A percentile compares a stretch with the other conserved stretches of the same genome.
Evolutionary conservation across 2,113 vertebrate genomes (phyloP).

Genomic region (Labeo catla): DNA sequence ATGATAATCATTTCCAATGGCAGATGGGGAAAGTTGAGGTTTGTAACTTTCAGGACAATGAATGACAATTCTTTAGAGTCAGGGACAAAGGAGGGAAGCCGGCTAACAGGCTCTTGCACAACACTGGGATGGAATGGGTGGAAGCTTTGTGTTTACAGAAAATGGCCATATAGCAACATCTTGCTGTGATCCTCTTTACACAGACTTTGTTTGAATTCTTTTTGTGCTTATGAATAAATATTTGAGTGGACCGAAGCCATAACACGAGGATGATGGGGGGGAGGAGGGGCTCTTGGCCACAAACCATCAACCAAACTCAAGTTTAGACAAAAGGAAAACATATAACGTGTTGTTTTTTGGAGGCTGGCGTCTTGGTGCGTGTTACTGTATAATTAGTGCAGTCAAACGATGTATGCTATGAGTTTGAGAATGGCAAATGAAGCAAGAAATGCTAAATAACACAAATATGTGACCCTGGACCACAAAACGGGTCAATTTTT

Average conservation of each 20-base stretch:
- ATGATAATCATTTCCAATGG: constrained; percentile 67
- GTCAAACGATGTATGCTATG: neutral
- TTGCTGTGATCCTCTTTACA: constrained; percentile 41
- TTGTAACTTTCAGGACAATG: constrained; percentile 55
- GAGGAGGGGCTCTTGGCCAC: neutral
- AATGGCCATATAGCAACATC: constrained; percentile 22
- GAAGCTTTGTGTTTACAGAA: constrained; percentile 45
- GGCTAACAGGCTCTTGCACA: constrained; percentile 41
- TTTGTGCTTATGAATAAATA: constrained; percentile 49
- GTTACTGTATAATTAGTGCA: neutral
- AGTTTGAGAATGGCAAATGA: neutral
- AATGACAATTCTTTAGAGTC: constrained; percentile 58
- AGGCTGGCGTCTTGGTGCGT: neutral
- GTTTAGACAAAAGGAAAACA: neutral
- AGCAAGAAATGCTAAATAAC: too few relatives aligned
- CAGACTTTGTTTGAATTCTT: constrained; percentile 27
- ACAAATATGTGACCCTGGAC: too few relatives aligned
- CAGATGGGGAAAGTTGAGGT: constrained; percentile 63
- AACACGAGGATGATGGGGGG: neutral
- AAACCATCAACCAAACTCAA: neutral
- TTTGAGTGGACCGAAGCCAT: constrained; percentile 36
- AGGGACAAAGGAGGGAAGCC: constrained; percentile 56
- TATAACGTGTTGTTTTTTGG: neutral
- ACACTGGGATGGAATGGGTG: constrained; percentile 38
- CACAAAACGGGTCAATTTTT: too few relatives aligned